phyloP scores from a whole-genome alignment of 1,140 invertebrate genomes.

The Zophobas atratus region DNA sequence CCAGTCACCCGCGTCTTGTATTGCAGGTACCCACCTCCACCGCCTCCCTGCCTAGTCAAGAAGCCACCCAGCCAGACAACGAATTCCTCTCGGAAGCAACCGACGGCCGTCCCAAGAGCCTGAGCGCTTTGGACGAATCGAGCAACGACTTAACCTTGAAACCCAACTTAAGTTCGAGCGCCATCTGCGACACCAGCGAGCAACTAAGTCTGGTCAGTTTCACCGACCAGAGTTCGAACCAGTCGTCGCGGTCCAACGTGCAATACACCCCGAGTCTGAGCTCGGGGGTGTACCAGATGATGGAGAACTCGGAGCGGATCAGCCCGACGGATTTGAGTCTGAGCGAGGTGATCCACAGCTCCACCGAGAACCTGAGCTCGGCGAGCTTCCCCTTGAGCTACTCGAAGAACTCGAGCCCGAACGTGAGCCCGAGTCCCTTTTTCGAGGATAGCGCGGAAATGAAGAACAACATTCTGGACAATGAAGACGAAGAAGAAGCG shows the following conservation, averaged over 20 bases:
- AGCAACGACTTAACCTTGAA: slow-evolving; percentile 53
- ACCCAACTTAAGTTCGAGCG: slow-evolving; percentile 57
- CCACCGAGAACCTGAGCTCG: slow-evolving; percentile 61
- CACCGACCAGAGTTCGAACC: slow-evolving; percentile 60
- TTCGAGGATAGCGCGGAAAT: neutral
- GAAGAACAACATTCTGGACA: neutral
- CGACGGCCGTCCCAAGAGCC: slow-evolving; percentile 62
- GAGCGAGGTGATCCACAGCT: slow-evolving; percentile 62
- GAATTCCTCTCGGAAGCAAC: slow-evolving; percentile 31
- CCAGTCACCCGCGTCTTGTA: neutral
- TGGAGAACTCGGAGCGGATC: slow-evolving; percentile 57
- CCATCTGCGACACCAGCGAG: slow-evolving; percentile 61
- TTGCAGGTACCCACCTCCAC: slow-evolving; percentile 69
- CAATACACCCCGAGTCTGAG: slow-evolving; percentile 60
- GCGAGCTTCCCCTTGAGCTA: slow-evolving; percentile 59
- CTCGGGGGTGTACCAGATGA: slow-evolving; percentile 58
- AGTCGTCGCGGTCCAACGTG: slow-evolving; percentile 59
- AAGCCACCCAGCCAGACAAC: slow-evolving; percentile 69
- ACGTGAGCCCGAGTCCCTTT: slow-evolving; percentile 59
- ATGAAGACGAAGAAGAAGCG: slow-evolving; percentile 8
- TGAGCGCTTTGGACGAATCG: slow-evolving; percentile 63
- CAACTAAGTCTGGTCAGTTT: slow-evolving; percentile 55
- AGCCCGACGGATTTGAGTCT: slow-evolving; percentile 61
- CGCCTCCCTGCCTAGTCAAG: slow-evolving; percentile 71
- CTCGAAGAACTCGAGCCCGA: slow-evolving; percentile 62